Evolutionary conservation across 2,888 invertebrate species (phyloP).

Genomic region (Hyppa rectilinea): DNA sequence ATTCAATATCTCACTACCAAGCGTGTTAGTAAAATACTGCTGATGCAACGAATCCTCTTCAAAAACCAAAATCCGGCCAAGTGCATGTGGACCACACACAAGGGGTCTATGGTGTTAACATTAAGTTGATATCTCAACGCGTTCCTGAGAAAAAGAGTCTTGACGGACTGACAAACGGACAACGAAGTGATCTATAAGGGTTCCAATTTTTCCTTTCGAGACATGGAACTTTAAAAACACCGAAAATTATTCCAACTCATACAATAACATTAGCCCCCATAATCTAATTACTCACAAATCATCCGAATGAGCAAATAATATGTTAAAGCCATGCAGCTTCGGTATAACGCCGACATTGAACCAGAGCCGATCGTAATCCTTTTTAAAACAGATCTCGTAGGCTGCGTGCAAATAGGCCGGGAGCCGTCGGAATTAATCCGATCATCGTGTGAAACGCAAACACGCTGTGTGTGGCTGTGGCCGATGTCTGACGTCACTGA

Average conservation of each 20-base stretch:
- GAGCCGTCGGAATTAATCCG: constrained; percentile 54
- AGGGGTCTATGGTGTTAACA: no score
- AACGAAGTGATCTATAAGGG: no score
- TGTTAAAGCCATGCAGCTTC: constrained; percentile 40
- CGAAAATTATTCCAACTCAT: neutral
- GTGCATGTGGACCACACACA: no score
- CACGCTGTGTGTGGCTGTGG: constrained; percentile 30
- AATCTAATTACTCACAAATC: constrained; percentile 52
- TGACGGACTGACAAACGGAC: no score
- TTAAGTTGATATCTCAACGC: no score
- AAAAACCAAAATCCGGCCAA: no score
- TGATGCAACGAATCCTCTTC: neutral
- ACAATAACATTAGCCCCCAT: constrained; percentile 37
- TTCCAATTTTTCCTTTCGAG: no score
- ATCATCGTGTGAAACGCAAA: constrained; percentile 59
- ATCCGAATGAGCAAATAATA: constrained; percentile 56
- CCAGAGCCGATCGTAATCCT: constrained; percentile 57
- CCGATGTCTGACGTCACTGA: constrained; percentile 53
- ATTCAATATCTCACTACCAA: neutral
- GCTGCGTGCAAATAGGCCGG: constrained; percentile 54
- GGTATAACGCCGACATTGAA: constrained; percentile 52
- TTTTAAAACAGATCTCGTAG: constrained; percentile 62
- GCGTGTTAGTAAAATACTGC: neutral
- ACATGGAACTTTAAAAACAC: no score
- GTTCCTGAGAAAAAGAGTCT: no score